These are phyloP conservation scores for Anniella stebbinsi DNA, from an alignment of 2,797 vertebrate genomes.

Conservation along the genomic window DNA sequence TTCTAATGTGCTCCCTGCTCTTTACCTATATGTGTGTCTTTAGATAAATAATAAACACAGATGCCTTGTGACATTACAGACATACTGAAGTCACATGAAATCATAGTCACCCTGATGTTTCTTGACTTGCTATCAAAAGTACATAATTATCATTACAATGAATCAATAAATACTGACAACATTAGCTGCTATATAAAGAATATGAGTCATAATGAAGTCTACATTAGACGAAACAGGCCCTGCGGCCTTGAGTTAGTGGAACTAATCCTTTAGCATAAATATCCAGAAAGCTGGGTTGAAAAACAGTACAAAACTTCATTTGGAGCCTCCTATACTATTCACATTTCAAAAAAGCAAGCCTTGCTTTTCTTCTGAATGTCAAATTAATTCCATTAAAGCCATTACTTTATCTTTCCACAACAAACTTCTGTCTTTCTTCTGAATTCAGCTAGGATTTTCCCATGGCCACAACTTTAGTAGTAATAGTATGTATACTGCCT, in stretches of 20 bases:
- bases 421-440: background rate
- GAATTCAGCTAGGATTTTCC: constrained; percentile 33
- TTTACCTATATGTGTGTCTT: constrained; percentile 38
- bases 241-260: constrained; percentile 7
- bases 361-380: constrained; percentile 31
- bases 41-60: constrained; percentile 40
- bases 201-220: constrained; percentile 45
- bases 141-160: constrained; percentile 57
- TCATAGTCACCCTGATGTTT: constrained; percentile 54
- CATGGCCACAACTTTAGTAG: constrained; percentile 25
- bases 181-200: constrained; percentile 55
- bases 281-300: background rate
- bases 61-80: constrained; percentile 58
- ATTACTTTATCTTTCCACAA: constrained; percentile 34
- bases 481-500: constrained; percentile 11
- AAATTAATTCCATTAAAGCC: constrained; percentile 9
- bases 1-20: constrained; percentile 31
- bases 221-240: constrained; percentile 34
- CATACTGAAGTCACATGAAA: constrained; percentile 51
- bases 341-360: constrained; percentile 16
- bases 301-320: constrained; percentile 20
- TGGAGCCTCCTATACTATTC: constrained; percentile 41
- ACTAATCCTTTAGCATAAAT: background rate
- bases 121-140: constrained; percentile 58
- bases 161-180: constrained; percentile 71